Evolutionary conservation across 2,888 invertebrate species (phyloP).

Genomic region (Schrankia costaestrigalis): DNA sequence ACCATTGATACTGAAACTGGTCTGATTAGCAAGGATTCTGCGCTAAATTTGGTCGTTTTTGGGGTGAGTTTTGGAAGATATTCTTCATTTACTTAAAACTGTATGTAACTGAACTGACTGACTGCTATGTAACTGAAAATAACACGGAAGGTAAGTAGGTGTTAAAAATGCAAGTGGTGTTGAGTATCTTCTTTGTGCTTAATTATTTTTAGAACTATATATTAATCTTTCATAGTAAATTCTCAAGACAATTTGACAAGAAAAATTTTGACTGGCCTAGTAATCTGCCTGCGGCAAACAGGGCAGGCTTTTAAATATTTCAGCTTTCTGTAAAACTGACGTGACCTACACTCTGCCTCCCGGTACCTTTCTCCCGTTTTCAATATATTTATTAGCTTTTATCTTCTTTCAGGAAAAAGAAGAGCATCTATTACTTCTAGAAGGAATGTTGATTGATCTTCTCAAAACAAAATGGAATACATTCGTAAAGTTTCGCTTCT

Average conservation of each 20-base stretch:
- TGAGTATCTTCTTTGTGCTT: too few relatives aligned
- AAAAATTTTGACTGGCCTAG: too few relatives aligned
- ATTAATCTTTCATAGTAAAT: too few relatives aligned
- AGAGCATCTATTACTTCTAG: conserved; percentile 96
- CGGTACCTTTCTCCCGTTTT: not conserved
- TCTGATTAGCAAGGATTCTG: conserved; percentile 96
- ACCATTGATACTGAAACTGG: conserved; percentile 96
- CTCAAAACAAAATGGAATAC: conserved; percentile 99
- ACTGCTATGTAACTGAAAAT: not conserved
- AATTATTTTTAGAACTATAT: too few relatives aligned
- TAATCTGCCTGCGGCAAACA: too few relatives aligned
- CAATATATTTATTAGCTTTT: not conserved
- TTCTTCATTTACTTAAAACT: not conserved
- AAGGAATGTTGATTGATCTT: conserved; percentile 95
- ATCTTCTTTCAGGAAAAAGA: conserved; percentile 88
- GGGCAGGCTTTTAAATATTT: too few relatives aligned
- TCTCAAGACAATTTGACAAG: too few relatives aligned
- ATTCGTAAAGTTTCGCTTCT: conserved; percentile 96
- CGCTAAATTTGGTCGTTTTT: conserved; percentile 96
- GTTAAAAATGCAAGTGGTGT: too few relatives aligned
- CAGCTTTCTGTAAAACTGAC: too few relatives aligned
- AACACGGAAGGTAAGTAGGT: too few relatives aligned
- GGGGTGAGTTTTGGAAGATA: conserved; percentile 88
- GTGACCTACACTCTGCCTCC: not conserved
- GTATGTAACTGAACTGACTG: not conserved